Evolutionary conservation across 2,888 invertebrate genomes (phyloP).

Genomic region (Cataglyphis albicans): DNA sequence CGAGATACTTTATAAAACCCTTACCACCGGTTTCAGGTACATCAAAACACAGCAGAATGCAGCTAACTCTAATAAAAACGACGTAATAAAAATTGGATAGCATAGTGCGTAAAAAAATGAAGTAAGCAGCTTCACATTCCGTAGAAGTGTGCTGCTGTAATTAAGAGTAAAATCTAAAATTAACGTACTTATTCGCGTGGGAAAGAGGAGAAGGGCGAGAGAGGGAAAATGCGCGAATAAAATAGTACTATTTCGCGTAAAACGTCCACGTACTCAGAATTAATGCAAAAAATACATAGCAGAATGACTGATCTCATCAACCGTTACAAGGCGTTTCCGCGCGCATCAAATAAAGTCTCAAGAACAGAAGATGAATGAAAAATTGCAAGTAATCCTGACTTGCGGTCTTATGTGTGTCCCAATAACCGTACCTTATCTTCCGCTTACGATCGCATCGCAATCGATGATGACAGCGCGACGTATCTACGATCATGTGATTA

Average conservation of each 20-base stretch:
- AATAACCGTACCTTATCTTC: conserved; percentile 8
- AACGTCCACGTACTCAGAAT: neutral
- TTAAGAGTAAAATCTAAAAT: conserved; percentile 14
- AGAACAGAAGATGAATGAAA: conserved; percentile 3
- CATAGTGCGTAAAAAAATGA: neutral
- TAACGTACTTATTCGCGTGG: conserved; percentile 7
- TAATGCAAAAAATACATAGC: neutral
- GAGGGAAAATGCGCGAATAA: neutral
- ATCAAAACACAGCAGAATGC: conserved; percentile 48
- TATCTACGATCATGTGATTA: conserved; percentile 9
- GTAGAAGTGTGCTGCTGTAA: neutral
- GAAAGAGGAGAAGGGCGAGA: neutral
- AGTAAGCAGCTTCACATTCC: neutral
- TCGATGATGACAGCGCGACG: neutral
- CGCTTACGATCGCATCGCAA: conserved; percentile 2
- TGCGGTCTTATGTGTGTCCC: neutral
- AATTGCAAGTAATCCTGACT: conserved; percentile 38
- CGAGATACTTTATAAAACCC: conserved; percentile 17
- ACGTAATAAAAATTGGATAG: conserved; percentile 20
- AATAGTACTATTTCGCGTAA: conserved; percentile 9
- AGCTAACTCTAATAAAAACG: conserved; percentile 13
- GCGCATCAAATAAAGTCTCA: neutral
- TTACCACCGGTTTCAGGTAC: conserved; percentile 57
- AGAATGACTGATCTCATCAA: neutral
- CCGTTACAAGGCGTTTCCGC: neutral